Conservation (phyloP, 2,113 vertebrate genomes). For the Delphinapterus leucas region DNA sequence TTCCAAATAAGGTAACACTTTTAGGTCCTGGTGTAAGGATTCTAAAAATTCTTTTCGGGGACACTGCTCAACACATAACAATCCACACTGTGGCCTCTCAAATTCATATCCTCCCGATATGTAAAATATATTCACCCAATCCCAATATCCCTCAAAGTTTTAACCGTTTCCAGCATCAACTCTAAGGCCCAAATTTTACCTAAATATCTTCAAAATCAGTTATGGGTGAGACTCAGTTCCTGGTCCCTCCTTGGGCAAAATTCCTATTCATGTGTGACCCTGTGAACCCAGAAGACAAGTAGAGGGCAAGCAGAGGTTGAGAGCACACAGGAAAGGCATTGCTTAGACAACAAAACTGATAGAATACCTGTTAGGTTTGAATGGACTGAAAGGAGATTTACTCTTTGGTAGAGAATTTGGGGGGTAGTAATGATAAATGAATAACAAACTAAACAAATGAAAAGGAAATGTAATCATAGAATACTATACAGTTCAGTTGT, state of each 20-base stretch:
- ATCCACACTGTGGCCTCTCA: not conserved
- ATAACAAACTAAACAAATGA: not conserved
- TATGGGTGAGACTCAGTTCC: not conserved
- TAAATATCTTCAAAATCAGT: not conserved
- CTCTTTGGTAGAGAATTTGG: not conserved
- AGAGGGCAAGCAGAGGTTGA: not conserved
- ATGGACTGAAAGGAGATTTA: not conserved
- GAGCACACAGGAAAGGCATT: not conserved
- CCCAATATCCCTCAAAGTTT: not conserved
- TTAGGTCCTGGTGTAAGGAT: not conserved
- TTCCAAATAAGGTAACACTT: not conserved
- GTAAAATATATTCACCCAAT: not conserved
- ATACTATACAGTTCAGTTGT: not conserved
- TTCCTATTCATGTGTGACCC: not conserved
- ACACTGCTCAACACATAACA: not conserved
- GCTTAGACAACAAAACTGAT: not conserved
- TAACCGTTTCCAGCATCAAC: not conserved
- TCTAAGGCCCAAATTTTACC: not conserved
- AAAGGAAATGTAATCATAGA: not conserved
- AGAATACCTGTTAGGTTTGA: not conserved
- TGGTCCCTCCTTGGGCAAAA: not conserved
- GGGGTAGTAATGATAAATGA: not conserved
- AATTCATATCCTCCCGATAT: not conserved
- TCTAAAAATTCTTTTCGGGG: not conserved
- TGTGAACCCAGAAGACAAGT: not conserved